Evolutionary conservation across 1,140 invertebrate species (phyloP), one percentile per base, ranked within the genome.

Genomic region (Panagrolaimus sp.): DNA sequence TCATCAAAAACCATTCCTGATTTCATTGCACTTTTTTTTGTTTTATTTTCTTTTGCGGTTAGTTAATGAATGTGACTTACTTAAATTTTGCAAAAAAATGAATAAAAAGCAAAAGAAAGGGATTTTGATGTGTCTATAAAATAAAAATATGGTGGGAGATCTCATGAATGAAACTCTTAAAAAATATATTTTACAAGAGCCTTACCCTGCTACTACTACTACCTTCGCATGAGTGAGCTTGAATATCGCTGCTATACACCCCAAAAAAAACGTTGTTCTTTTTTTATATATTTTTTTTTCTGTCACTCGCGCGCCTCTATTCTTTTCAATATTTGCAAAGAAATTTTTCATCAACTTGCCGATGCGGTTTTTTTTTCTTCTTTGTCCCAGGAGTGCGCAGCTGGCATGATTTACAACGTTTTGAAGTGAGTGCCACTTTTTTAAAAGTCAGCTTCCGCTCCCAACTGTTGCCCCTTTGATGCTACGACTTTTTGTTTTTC

Each of bases 301-400:
- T 38, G 32, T 38, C 52, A 26, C 28, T 58, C 52, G 52, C 52
- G 52, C 52, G 52, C 21, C 52, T 28, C 1, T 58, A 58, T 58
- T 58, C 52, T 58, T 58, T 58, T 58, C 52, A 58, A 58, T 58
- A 58, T 58, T 58, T 58, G 52, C 32, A 58, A 28, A 12, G 10
- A 58, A 58, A 58, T 58, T 58, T 58, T 58, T 58, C 52, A 58
- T 58, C 52, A 58, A 58, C 52, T 58, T 58, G 52, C 52, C 52
- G 52, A 58, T 28, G 52, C 52, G 52, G 52, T 21, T 58, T 58
- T 58, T 38, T 38, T 38, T 38, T 38, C 52, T 58, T 58, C 28
- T 58, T 58, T 58, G 52, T 58, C 52, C 52, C 52, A 21, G 10
- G 52, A 58, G 52, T 58, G 52, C 52, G 52, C 52, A 58, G 52